Base-by-base conservation (phyloP, 2,888 invertebrate genomes). In the Neoascia interrupta region DNA sequence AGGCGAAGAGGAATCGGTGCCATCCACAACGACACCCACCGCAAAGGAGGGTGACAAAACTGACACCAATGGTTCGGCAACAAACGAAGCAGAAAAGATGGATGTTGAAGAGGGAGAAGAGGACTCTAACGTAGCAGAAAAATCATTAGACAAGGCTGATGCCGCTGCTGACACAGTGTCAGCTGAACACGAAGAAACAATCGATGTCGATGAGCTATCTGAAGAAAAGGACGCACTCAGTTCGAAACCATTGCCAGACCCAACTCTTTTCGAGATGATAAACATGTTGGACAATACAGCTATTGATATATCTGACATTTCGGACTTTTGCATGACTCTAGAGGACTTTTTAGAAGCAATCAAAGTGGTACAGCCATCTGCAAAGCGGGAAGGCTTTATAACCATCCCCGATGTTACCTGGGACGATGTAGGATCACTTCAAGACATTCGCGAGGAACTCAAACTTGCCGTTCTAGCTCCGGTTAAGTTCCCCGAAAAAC, bases 361-460 rank as follows among this genome's bases (percentile, higher is more conserved):
- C 19, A 94, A 94, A 86, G 90, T 92, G 61, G 94, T 97, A 4
- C 96, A 97, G 86, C 98, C 98, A 0, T 96, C 97, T 53, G 95
- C 97, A 0, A 98, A 97, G 84, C 91, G 98, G 82, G 99, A 99
- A 90, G 99, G 99, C 51, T 98, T 99, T 89, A 96, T 96, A 1
- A 98, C 98, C 0, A 97, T 99, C 10, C 99, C 99, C 1, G 97
- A 97, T 90, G 96, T 97, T 0, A 96, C 96, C 1, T 99, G 99
- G 99, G 93, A 96, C 34, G 97, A 99, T 90, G 93, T 99, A 82
- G 99, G 99, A 0, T 98, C 98, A 0, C 88, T 99, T 53, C 91
- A 91, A 53, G 93, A 95, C 85, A 94, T 99, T 41, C 91, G 98
- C 58, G 94, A 96, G 85, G 97, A 98, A 85, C 90, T 99, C 28